Evolutionary conservation across 2,888 invertebrate species (phyloP), one percentile per base, ranked within the genome.

Genomic region (Lamproptera curius): DNA sequence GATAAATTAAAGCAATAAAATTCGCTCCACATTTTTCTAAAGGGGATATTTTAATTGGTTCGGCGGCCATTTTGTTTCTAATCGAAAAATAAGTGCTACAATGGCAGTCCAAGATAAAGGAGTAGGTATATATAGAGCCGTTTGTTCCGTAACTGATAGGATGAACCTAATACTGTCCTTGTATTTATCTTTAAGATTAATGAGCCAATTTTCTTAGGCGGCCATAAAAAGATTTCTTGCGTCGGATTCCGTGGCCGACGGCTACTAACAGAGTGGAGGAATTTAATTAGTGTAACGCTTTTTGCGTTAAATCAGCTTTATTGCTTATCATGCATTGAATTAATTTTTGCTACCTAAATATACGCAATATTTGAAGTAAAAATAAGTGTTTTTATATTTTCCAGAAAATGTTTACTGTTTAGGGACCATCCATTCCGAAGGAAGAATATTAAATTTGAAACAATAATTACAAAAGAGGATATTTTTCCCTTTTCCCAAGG

Each of bases 181-280:
- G 76, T 86, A 84, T 87, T 80, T 86, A 86, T 87, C 87, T 86
- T 82, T 66, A 80, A 87, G 87, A 87, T 85, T 87, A 86, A 87
- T 86, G 87, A 85, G 82, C 83, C 87, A 87, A 87, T 87, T 87
- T 87, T 87, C 87, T 87, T 86, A 83, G 86, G 83, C 81, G 84
- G 80, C 85, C 75, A 86, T 87, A 87, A 87, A 86, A 86, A 84
- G 83, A 83, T 79, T 82, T 76, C 79, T 79, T 80, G 77, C 77
- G 70, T 68, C 71, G 78, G 70, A 75, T 76, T 78, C 72, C 63
- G 64, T 67, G 71, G 70, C 68, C 70, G 69, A 16, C 37, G 36
- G 37, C 10, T 43, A 44, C 23, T 35, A 16, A 36, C 16, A n/a
- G 16, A 2, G 36, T 13, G 20, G 15, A 16, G 10, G 33, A 31